These are phyloP conservation scores for Peromyscus polionotus DNA, from an alignment of 2,113 vertebrate species.

Conservation along the genomic window DNA sequence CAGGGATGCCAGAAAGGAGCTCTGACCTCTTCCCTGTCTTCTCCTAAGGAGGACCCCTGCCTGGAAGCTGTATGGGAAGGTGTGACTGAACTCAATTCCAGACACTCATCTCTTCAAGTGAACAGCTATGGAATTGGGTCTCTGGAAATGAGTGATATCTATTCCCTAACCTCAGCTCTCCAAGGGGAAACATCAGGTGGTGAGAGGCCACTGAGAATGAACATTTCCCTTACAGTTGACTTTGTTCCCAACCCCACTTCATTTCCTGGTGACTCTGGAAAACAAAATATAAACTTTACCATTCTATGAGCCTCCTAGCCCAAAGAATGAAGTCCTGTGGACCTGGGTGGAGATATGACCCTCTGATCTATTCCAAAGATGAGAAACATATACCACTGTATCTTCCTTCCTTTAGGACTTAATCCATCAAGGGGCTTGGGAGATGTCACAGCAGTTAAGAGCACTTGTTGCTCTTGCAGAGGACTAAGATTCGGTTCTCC, in stretches of 20 bases:
- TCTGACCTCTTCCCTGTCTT: not conserved
- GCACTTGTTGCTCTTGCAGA: not conserved
- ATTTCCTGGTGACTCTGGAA: not conserved
- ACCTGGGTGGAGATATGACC: not conserved
- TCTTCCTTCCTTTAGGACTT: not conserved
- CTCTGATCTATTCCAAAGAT: not conserved
- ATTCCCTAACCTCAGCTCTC: not conserved
- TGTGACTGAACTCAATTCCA: not conserved
- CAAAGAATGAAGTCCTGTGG: not conserved
- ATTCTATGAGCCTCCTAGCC: too few relatives aligned
- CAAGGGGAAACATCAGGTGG: not conserved
- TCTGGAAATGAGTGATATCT: not conserved
- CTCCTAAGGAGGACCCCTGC: not conserved
- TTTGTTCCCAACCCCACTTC: too few relatives aligned
- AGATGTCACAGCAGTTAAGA: not conserved
- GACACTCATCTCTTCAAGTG: not conserved
- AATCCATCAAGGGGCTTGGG: not conserved
- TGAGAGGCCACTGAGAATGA: not conserved
- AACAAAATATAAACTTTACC: not conserved
- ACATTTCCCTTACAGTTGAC: not conserved
- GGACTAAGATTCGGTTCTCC: not conserved
- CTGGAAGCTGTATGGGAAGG: not conserved
- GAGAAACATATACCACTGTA: too few relatives aligned
- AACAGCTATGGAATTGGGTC: not conserved
- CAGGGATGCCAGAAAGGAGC: not conserved